Evolutionary conservation across 2,797 vertebrate genomes (phyloP).

Genomic region (Emydoidea blandingii): DNA sequence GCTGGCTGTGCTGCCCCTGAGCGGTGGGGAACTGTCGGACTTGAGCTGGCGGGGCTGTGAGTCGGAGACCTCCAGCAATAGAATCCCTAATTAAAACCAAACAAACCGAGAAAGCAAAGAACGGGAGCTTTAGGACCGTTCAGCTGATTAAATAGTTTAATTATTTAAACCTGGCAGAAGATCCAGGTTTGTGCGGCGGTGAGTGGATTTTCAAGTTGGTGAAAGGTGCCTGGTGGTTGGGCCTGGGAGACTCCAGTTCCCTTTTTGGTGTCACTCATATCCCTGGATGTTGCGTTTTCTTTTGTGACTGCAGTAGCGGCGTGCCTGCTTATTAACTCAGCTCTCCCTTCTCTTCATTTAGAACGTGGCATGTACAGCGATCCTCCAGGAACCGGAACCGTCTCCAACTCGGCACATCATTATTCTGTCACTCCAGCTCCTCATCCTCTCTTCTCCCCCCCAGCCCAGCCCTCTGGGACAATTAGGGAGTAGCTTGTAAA

Average conservation of each 20-base stretch:
- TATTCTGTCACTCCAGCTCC: constrained; percentile 10
- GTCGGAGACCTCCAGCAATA: neutral
- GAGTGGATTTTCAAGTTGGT: neutral
- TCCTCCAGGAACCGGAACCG: neutral
- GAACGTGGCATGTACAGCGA: neutral
- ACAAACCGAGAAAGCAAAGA: neutral
- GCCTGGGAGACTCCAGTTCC: neutral
- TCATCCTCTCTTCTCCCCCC: neutral
- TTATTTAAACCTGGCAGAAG: neutral
- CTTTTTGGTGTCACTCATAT: rapidly evolving
- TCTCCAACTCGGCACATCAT: neutral
- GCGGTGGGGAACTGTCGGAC: neutral
- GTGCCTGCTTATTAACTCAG: rapidly evolving
- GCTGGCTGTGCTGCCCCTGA: neutral
- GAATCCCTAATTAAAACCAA: constrained; percentile 46
- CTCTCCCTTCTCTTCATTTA: neutral
- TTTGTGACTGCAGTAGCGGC: rapidly evolving
- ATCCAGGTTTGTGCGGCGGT: neutral
- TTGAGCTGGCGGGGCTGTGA: neutral
- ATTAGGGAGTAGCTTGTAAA: constrained; percentile 45
- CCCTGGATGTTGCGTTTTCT: rapidly evolving
- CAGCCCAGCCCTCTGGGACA: constrained; percentile 23
- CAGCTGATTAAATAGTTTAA: constrained; percentile 35
- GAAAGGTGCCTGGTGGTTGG: neutral
- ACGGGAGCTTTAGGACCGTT: neutral